Evolutionary conservation across 2,888 invertebrate genomes (phyloP), one percentile per base, ranked within the genome.

Genomic region (Linnaemya tessellans): DNA sequence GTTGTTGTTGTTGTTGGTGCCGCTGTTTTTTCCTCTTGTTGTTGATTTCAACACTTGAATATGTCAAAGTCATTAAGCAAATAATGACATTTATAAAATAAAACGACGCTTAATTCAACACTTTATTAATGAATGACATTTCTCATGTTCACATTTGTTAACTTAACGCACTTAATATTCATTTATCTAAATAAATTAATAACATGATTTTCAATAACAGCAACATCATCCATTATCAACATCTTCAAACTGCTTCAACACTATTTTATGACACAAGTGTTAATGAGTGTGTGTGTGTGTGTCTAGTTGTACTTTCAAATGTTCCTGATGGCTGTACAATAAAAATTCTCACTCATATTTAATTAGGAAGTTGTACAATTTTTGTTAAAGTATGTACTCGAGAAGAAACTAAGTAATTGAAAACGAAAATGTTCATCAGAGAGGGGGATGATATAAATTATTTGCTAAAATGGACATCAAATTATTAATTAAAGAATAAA

Each of bases 21-120:
- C n/a, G n/a, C n/a, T n/a, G n/a, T n/a, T n/a, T 46, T 18, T 35
- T 46, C 5, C 4, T 67, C 43, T 65, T 75, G 54, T 51, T 73
- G 86, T 84, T 84, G 78, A 85, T 85, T 82, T 82, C 62, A 82
- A 83, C 88, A 87, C 86, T 87, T 87, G 87, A 85, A 87, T 82
- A 84, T 87, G 86, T 87, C 86, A 86, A 86, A 87, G 81, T 86
- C 84, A 86, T 86, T 86, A 85, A 81, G 77, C 82, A 84, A 84
- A 75, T 82, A 85, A 85, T 85, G 85, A 85, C 85, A 85, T 85
- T 82, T 80, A 67, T 60, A 65, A 73, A 80, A 80, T 74, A 80
- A 79, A 71, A 80, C 77, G 46, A 58, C 62, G 73, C 80, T 73
- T 75, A 81, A 68, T 75, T 80, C 82, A 85, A 80, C 85, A 82